phyloP scores from a whole-genome alignment of 2,888 invertebrate species.

The Leptopilina syphax region DNA sequence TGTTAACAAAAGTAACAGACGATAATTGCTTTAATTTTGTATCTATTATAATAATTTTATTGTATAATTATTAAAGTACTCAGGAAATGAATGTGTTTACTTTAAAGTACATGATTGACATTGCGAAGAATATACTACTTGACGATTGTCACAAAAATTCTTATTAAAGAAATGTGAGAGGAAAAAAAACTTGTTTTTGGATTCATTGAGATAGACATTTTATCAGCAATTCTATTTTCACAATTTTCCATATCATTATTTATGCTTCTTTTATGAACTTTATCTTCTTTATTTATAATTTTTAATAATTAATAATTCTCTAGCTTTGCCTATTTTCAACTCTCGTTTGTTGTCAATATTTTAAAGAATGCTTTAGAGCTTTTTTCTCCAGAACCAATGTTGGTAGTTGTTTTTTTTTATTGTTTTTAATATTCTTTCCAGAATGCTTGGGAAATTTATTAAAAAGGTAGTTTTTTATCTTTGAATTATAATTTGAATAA shows the following conservation, averaged over 20 bases:
- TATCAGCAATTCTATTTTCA: background rate
- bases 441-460: no score
- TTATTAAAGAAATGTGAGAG: conserved; percentile 13
- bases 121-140: background rate
- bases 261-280: background rate
- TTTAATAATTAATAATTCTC: background rate
- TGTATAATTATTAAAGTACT: no score
- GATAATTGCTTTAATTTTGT: no score
- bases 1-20: no score
- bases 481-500: no score
- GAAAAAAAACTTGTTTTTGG: background rate
- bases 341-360: background rate
- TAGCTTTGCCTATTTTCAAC: background rate
- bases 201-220: background rate
- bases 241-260: background rate
- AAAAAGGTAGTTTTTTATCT: no score
- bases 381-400: no score
- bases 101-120: background rate
- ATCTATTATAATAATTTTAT: no score
- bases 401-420: no score
- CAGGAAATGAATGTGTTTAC: background rate
- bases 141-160: background rate
- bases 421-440: no score
- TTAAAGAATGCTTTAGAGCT: no score
- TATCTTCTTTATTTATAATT: background rate